A percentile compares a stretch with the other conserved stretches of the same genome.
Evolutionary conservation across 2,113 vertebrate species (phyloP).

Genomic region (Felis catus): DNA sequence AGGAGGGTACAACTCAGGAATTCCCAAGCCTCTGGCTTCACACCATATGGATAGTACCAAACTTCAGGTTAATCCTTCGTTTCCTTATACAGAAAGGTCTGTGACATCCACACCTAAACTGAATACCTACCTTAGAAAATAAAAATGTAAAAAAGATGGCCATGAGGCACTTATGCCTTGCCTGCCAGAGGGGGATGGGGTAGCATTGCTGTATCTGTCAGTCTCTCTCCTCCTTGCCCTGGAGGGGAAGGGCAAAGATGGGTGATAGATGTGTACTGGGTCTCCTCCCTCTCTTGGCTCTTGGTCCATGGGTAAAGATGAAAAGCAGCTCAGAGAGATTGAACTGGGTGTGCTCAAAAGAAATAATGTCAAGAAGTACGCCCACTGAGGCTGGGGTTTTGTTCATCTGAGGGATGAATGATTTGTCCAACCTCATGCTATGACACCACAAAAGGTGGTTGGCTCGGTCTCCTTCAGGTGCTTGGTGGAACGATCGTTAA

Average conservation of each 20-base stretch:
- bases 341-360: not conserved
- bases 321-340: conserved; percentile 19
- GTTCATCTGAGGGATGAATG: not conserved
- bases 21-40: not conserved
- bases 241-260: not conserved
- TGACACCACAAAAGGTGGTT: not conserved
- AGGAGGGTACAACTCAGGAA: not conserved
- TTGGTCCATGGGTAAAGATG: not conserved
- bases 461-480: not conserved
- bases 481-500: not conserved
- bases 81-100: not conserved
- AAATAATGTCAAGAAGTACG: not conserved
- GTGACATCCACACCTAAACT: not conserved
- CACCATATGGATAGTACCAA: not conserved
- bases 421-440: not conserved
- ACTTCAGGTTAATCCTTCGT: not conserved
- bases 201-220: not conserved
- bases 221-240: not conserved
- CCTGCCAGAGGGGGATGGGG: not conserved
- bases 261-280: not conserved
- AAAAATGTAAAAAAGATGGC: not conserved
- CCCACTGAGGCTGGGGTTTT: not conserved
- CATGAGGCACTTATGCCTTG: not conserved
- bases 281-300: not conserved
- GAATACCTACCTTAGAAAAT: conserved; percentile 14